Evolutionary conservation across 2,113 vertebrate genomes (phyloP), one percentile per base, ranked within the genome.

Genomic region (Macroglossus sobrinus): DNA sequence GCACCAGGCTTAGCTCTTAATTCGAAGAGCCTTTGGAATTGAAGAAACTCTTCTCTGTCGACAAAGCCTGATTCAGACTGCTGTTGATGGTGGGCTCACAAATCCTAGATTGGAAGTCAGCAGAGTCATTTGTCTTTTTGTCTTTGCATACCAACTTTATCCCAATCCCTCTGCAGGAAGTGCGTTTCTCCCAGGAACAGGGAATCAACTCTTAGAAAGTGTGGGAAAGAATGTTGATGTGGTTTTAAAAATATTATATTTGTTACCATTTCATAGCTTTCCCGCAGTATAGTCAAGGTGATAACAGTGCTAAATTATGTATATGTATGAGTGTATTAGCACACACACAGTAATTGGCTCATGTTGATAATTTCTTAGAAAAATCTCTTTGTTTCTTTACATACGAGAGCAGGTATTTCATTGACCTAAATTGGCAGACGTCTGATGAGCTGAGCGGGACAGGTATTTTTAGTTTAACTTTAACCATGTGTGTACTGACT

Each of bases 221-320:
- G 1, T 74, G 63, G 26, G 55, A 84, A 81, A 84, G 15, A 61
- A 8, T 61, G 43, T 66, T 28, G 87, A 45, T 10, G 14, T 35
- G n/a, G 22, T 87, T 75, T 79, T 72, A 50, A 93, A 90, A 68
- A 35, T 74, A 66, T 4, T 33, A 22, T 38, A 11, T 85, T n/a
- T 9, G 13, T 63, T 59, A 10, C 14, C 71, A 16, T 80, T 57
- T 85, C 74, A 2, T 22, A 89, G n/a, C 30, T 69, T 81, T 66
- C 33, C 14, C 5, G 0, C 35, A 28, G 50, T 64, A 2, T n/a
- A 35, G n/a, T 45, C 59, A 72, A 47, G 26, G 50, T 59, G 35
- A 14, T 55, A 38, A 47, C 35, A 13, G 4, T 59, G 40, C 35
- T 14, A 0, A 45, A 1, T 57, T 28, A n/a, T 1, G 5, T 40